These are phyloP conservation scores for Onthophagus sagittarius DNA, from an alignment of 2,888 invertebrate genomes.

Conservation along the genomic window DNA sequence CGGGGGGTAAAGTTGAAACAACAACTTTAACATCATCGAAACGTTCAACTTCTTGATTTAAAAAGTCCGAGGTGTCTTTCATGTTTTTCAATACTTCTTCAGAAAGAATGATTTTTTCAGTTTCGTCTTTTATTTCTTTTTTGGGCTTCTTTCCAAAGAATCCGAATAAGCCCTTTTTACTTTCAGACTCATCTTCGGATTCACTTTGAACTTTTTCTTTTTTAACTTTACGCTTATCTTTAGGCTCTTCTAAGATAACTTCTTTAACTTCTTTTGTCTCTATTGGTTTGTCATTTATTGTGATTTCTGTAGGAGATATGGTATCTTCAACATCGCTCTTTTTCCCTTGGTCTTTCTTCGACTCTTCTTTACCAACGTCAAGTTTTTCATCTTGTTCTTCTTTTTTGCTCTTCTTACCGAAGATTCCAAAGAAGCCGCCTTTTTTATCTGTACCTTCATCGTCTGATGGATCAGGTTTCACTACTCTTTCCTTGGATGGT, in stretches of 20 bases:
- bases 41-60: conserved; percentile 36
- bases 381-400: conserved; percentile 19
- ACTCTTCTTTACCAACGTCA: background rate
- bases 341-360: conserved; percentile 27
- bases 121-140: conserved; percentile 24
- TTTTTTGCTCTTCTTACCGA: conserved; percentile 32
- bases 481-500: conserved; percentile 37
- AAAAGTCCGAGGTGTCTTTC: conserved; percentile 35
- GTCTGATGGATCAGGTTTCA: conserved; percentile 17
- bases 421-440: conserved; percentile 32
- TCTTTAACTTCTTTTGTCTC: background rate
- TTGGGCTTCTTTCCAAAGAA: conserved; percentile 29
- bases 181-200: conserved; percentile 31
- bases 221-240: conserved; percentile 19
- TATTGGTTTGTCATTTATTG: background rate
- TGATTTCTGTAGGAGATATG: background rate
- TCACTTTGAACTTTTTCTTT: conserved; percentile 25
- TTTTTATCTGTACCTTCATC: conserved; percentile 31
- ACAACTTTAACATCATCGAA: conserved; percentile 36
- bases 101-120: conserved; percentile 23
- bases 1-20: background rate
- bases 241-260: conserved; percentile 7
- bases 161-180: conserved; percentile 33
- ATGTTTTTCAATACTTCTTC: conserved; percentile 34
- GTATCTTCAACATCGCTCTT: conserved; percentile 16